Evolutionary conservation across 2,797 vertebrate genomes (phyloP), one percentile per base, ranked within the genome.

Genomic region (Mus spretus): DNA sequence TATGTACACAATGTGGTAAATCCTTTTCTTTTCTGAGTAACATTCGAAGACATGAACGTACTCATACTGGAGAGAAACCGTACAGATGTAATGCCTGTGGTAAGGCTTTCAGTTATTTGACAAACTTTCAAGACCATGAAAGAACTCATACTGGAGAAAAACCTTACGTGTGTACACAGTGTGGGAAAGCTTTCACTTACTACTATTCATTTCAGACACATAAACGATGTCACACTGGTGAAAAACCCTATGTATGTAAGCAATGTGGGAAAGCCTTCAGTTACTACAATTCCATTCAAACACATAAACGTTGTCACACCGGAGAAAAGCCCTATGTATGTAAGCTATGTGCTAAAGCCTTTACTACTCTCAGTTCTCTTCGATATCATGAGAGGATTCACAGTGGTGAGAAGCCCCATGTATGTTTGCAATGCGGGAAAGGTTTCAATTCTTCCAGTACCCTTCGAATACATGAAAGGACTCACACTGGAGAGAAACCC

Each of bases 401-500:
- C 88, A 90, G 88, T n/a, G 88, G 88, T 2, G 75, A 79, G 59
- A 90, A 79, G 40, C 88, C 88, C 44, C 88, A 90, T 79, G 88
- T 90, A 7, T 90, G 88, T 65, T 53, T 90, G 44, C 75, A 79
- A 4, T 90, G 88, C 13, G 88, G 88, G 34, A 90, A 90, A 79
- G 75, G 88, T 37, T 91, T 93, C 19, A 74, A 24, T 37, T 77
- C 89, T 59, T 78, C 59, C 7, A 82, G 78, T 47, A 84, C 79
- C 20, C 88, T 72, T 57, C 65, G 50, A 28, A 90, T 79, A 24
- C 96, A 97, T 19, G 44, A 90, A 40, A 80, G 90, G 40, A 94
- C 40, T 4, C 96, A 94, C 47, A 95, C 90, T 15, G 89, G 89
- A 72, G 89, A 91, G 78, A 97, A 96, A 26, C 95, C 96, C 40